Base-by-base conservation (phyloP, 2,797 vertebrate genomes). In the Eremophila alpestris region DNA sequence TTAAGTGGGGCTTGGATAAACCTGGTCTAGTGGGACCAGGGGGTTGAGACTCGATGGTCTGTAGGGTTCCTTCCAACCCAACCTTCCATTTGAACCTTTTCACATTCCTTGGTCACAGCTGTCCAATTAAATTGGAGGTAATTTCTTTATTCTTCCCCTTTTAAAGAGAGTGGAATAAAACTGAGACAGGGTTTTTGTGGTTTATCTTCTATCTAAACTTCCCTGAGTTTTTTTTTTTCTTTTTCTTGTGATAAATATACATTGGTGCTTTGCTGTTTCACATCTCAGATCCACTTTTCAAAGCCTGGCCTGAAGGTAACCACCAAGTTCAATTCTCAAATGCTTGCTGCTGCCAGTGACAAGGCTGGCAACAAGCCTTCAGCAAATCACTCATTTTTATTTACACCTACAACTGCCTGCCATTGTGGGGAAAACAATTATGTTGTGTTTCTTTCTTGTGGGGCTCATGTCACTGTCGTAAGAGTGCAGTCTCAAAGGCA, bases 241-340 rank as follows among this genome's bases (percentile, higher is more conserved):
- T 40, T 20, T 43, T 8, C 10, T 23, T 56, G 21, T 67, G 45
- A 19, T 82, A 77, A 84, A 52, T 38, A 29, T 1, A 46, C 56
- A 15, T 30, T 11, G 34, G 10, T 64, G 45, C 88, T 89, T 89
- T 77, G 52, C 63, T 51, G 36, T 26, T 79, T 76, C 26, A 67
- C 21, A 15, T 55, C 45, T 74, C 38, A 81, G 34, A 43, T 36
- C 26, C 19, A 15, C 36, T 87, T 79, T 75, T 73, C 46, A 73
- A 63, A 95, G 54, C 43, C 43, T 77, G 88, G 56, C 84, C 73
- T 40, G 49, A 30, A 93, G 89, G 43, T 54, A 51, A 82, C 84
- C 68, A 77, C 68, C 30, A 15, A 71, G 36, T 45, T 27, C 74
- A 36, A 0, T 60, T 83, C 52, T 74, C n/a, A 11, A 26, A 27